A percentile compares a stretch with the other conserved stretches of the same genome.
phyloP scores from a whole-genome alignment of 2,888 invertebrate genomes.

The Zonitis immaculata region DNA sequence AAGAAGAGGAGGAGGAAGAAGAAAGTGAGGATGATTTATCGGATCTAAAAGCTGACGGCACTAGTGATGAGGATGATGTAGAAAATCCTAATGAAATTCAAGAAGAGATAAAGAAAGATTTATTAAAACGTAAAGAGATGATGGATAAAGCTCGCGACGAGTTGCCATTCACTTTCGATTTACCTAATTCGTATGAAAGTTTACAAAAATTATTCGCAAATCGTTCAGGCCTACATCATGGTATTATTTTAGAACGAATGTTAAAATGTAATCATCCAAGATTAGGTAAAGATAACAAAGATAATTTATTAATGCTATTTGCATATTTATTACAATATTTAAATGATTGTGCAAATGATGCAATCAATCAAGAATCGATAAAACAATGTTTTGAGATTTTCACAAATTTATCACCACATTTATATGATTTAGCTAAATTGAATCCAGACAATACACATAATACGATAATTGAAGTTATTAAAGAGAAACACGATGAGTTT shows the following conservation, averaged over 20 bases:
- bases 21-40: conserved; percentile 45
- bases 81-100: conserved; percentile 6
- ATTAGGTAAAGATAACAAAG: conserved; percentile 71
- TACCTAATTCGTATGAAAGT: conserved; percentile 60
- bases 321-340: conserved; percentile 73
- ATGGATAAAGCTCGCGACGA: conserved; percentile 50
- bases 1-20: conserved; percentile 28
- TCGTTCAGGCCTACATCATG: conserved; percentile 61
- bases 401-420: conserved; percentile 51
- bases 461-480: conserved; percentile 63
- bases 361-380: conserved; percentile 42
- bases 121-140: conserved; percentile 47
- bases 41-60: conserved; percentile 52
- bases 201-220: conserved; percentile 59
- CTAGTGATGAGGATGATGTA: conserved; percentile 30
- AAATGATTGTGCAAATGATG: conserved; percentile 59
- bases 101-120: conserved; percentile 38
- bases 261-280: conserved; percentile 86
- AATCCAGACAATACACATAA: conserved; percentile 65
- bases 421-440: conserved; percentile 67
- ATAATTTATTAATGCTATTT: conserved; percentile 68
- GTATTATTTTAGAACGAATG: conserved; percentile 70
- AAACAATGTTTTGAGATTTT: conserved; percentile 57
- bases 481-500: conserved; percentile 66
- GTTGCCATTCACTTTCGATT: conserved; percentile 56